Conservation (phyloP, 2,797 vertebrate genomes). For the Oreonectes daqikongensis region DNA sequence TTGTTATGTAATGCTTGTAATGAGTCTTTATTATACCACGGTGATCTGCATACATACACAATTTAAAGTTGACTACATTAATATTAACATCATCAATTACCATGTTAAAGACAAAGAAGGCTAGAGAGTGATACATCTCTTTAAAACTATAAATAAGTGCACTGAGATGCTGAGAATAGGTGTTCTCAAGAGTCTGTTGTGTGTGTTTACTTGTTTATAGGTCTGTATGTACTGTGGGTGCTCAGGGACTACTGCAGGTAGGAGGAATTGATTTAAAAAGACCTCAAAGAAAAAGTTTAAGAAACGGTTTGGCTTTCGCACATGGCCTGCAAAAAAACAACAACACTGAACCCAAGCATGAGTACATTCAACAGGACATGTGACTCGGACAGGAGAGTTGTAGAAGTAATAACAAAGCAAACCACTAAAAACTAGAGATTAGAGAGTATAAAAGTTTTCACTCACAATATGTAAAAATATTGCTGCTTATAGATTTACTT, state of each 20-base stretch:
- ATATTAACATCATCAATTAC: background rate
- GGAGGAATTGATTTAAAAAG: conserved; percentile 24
- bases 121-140: background rate
- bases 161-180: background rate
- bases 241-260: conserved; percentile 26
- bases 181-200: conserved; percentile 1
- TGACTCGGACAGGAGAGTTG: conserved; percentile 8
- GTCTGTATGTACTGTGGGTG: conserved; percentile 27
- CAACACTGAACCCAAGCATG: conserved; percentile 6
- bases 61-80: background rate
- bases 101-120: background rate
- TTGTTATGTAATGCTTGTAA: background rate
- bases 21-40: background rate
- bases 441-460: background rate
- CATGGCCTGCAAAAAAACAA: conserved; percentile 16
- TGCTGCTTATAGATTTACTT: background rate
- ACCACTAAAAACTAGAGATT: background rate
- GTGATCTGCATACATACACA: background rate
- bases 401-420: background rate
- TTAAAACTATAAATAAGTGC: background rate
- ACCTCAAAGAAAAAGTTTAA: conserved; percentile 1
- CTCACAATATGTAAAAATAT: background rate
- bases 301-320: background rate
- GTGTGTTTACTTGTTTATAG: conserved; percentile 11
- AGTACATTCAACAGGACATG: conserved; percentile 15